Conservation (phyloP, 1,140 invertebrate genomes). For the Homarus americanus region DNA sequence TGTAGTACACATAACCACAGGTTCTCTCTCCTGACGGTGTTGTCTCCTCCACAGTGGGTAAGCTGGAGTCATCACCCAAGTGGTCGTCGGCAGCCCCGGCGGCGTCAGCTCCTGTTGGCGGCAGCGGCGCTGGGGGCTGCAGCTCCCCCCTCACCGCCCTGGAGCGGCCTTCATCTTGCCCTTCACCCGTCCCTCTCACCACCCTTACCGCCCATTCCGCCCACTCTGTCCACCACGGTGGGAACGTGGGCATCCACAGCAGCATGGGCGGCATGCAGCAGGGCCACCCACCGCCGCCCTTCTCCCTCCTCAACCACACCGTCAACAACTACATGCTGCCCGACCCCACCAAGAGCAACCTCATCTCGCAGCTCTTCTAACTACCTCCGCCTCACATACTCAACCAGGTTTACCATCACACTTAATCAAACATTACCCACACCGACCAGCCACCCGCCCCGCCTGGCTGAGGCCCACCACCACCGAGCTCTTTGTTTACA, state of each 20-base stretch:
- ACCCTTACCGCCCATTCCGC: conserved; percentile 75
- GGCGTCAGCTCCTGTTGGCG: conserved; percentile 53
- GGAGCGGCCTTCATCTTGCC: conserved; percentile 72
- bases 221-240: conserved; percentile 68
- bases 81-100: conserved; percentile 71
- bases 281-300: conserved; percentile 66
- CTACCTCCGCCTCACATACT: conserved; percentile 13
- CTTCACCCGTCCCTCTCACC: conserved; percentile 74
- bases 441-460: not conserved
- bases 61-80: conserved; percentile 73
- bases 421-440: too few species aligned
- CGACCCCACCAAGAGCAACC: conserved; percentile 74
- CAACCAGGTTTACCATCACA: too few species aligned
- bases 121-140: conserved; percentile 67
- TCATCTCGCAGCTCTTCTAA: conserved; percentile 75
- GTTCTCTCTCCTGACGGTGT: not conserved
- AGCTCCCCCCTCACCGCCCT: conserved; percentile 74
- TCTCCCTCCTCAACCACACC: conserved; percentile 75
- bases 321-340: conserved; percentile 75
- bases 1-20: not conserved
- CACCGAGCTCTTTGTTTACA: not conserved
- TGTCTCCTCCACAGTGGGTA: conserved; percentile 63
- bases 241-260: conserved; percentile 60
- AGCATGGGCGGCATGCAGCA: conserved; percentile 71
- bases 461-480: not conserved